A percentile compares a stretch with the other conserved stretches of the same genome.
Conservation (phyloP, 2,888 invertebrate genomes). For the Matsumyia berberina region DNA sequence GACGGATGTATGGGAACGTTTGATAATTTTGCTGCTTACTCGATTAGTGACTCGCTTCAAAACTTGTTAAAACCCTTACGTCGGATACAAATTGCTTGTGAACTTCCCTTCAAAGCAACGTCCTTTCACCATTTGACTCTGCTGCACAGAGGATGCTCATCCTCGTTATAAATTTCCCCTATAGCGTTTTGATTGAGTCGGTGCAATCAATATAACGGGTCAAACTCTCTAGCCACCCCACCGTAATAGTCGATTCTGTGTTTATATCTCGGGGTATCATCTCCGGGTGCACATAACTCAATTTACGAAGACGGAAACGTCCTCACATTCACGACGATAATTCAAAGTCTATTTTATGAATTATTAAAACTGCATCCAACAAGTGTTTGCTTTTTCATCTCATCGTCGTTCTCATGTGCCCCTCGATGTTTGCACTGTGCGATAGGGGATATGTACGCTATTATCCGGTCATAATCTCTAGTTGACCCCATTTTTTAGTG, state of each 20-base stretch:
- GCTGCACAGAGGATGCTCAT: no score
- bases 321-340: slow-evolving; percentile 27
- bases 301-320: slow-evolving; percentile 26
- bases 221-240: neutral
- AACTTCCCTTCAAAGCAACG: no score
- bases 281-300: slow-evolving; percentile 40
- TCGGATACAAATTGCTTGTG: no score
- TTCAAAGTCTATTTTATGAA: slow-evolving; percentile 62
- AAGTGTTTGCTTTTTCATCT: slow-evolving; percentile 45
- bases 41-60: no score
- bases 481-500: slow-evolving; percentile 65
- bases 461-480: slow-evolving; percentile 73
- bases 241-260: neutral
- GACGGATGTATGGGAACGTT: no score
- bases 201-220: no score
- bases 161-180: no score
- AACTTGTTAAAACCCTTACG: no score
- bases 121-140: no score
- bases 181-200: no score
- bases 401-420: slow-evolving; percentile 44
- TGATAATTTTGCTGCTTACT: no score
- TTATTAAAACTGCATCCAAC: slow-evolving; percentile 69
- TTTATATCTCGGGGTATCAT: slow-evolving; percentile 7
- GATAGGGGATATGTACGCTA: slow-evolving; percentile 41
- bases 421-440: slow-evolving; percentile 44